phyloP scores from a whole-genome alignment of 2,113 vertebrate species.

The Loxodonta africana region DNA sequence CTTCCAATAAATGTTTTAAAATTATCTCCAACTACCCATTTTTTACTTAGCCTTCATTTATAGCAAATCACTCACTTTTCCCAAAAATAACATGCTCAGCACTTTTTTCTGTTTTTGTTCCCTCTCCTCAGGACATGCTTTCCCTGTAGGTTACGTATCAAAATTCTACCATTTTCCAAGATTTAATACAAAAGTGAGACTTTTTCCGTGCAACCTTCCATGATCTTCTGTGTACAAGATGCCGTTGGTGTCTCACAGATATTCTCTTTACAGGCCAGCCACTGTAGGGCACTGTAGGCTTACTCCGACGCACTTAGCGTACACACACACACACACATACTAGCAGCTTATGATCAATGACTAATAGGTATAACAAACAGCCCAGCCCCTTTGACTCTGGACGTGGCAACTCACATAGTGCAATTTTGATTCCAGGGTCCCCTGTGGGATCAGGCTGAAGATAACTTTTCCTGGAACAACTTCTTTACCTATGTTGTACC shows the following conservation, averaged over 20 bases:
- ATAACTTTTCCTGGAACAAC: not conserved
- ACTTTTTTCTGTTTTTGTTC: not conserved
- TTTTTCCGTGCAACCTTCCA: not conserved
- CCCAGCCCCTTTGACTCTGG: not conserved
- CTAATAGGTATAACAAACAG: not conserved
- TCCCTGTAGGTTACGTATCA: not conserved
- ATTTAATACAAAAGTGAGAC: not conserved
- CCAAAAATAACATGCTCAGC: not conserved
- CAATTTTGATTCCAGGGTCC: not conserved
- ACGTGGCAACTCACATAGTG: not conserved
- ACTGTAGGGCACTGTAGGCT: not conserved
- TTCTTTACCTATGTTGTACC: not conserved
- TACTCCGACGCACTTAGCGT: not conserved
- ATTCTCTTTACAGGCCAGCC: not conserved
- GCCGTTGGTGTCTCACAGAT: not conserved
- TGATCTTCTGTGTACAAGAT: not conserved
- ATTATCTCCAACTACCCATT: conserved; percentile 12
- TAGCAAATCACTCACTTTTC: not conserved
- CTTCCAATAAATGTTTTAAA: not conserved
- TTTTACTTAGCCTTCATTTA: not conserved
- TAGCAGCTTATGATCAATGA: not conserved
- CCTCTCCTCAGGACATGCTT: not conserved
- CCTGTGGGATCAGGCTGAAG: not conserved
- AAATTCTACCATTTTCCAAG: not conserved
- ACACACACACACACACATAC: not conserved